Evolutionary conservation across 1,140 invertebrate genomes (phyloP), one percentile per base, ranked within the genome.

Genomic region (Araneus ventricosus): DNA sequence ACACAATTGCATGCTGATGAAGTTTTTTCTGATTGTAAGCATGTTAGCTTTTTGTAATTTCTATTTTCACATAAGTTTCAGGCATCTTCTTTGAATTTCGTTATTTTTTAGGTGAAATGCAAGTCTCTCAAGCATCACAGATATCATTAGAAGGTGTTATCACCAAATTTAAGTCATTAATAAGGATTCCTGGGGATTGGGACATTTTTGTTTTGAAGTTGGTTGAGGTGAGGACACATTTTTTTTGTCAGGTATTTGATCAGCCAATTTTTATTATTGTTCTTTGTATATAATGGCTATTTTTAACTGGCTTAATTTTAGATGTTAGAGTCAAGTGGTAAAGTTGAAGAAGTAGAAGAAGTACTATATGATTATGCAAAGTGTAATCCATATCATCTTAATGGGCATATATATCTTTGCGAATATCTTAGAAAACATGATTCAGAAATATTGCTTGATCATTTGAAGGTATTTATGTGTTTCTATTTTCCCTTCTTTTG

Each of bases 161-260:
- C 22, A 24, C 22, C 0, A 59, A 87, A 34, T 61, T 87, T n/a
- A 30, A 63, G 2, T 22, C 22, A 27, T 41, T 93, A n/a, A 37
- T 93, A 45, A 39, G 17, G 20, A 93, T 39, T 79, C 91, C 91
- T 37, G 91, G 91, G 1, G 27, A 88, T n/a, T 93, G 84, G 67
- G 91, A 93, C 61, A 93, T 93, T 79, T 93, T 93, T 93, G 67
- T 93, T 45, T 39, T 93, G 70, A 93, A 93, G 39, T 59, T 93
- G 17, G 80, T 93, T 59, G 67, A 93, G 52, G 91, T 93, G n/a
- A 37, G 52, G n/a, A 57, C 7, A 4, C 7, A 20, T n/a, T n/a
- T 41, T 82, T 10, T 59, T 20, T 30, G 57, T 3, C 8, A 30
- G 20, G 17, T 20, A 37, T 61, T 24, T 24, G 24, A 61, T 24